Percentiles rank a stretch among this genome's conserved stretches.
These are phyloP conservation scores for Biston betularia DNA, from an alignment of 2,888 invertebrate genomes.

Conservation along the genomic window DNA sequence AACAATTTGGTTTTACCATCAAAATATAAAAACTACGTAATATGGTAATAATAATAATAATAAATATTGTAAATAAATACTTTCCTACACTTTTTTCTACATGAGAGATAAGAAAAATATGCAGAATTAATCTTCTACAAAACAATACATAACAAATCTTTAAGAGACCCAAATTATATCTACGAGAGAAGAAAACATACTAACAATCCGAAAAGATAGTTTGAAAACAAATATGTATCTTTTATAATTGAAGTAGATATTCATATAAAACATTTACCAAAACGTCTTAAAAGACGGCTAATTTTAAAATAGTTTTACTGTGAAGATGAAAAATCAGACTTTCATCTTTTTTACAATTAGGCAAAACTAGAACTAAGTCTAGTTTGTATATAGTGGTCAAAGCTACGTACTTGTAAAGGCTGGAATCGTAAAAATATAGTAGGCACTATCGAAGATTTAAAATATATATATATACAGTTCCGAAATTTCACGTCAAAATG, in stretches of 20 bases:
- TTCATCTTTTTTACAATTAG: conserved; percentile 47
- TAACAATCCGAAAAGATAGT: conserved; percentile 52
- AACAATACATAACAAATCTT: background rate
- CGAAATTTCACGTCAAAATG: too few species aligned
- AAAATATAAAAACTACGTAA: conserved; percentile 8
- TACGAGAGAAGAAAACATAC: conserved; percentile 14
- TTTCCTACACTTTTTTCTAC: background rate
- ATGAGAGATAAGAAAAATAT: background rate
- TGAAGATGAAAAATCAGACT: conserved; percentile 62
- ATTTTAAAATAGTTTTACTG: conserved; percentile 51
- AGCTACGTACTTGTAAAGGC: conserved; percentile 40
- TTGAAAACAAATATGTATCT: conserved; percentile 29
- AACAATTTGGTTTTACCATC: conserved; percentile 18
- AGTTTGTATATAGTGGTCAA: conserved; percentile 56
- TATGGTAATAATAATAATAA: background rate
- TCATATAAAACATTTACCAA: conserved; percentile 47
- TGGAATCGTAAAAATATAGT: conserved; percentile 44
- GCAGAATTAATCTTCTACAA: background rate
- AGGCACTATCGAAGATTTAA: background rate
- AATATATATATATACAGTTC: too few species aligned
- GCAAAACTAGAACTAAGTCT: conserved; percentile 41
- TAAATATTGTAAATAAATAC: background rate
- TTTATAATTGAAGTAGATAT: conserved; percentile 1
- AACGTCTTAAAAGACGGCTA: conserved; percentile 50
- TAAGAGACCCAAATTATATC: background rate